Evolutionary conservation across 2,797 vertebrate species (phyloP).

Genomic region (Eupleurogrammus muticus): DNA sequence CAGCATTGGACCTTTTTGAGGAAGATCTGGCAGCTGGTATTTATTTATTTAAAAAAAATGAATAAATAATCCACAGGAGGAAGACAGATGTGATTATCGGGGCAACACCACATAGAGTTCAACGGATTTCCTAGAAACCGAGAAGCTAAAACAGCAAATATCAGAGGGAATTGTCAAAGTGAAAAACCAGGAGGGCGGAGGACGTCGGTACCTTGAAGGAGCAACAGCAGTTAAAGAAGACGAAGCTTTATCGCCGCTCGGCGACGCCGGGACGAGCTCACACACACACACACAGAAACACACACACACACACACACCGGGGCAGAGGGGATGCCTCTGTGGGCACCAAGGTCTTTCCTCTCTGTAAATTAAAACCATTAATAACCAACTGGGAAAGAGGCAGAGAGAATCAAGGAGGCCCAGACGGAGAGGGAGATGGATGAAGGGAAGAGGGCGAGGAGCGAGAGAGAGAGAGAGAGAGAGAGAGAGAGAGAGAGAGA

Average conservation of each 20-base stretch:
- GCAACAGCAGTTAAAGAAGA: conserved; percentile 81
- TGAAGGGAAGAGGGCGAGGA: too few species aligned
- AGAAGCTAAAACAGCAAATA: conserved; percentile 35
- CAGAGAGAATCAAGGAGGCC: conserved; percentile 26
- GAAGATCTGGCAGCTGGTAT: neutral
- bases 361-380: conserved; percentile 95
- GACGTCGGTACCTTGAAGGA: conserved; percentile 72
- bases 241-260: conserved; percentile 76
- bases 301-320: conserved; percentile 57
- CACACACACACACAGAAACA: conserved; percentile 58
- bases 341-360: conserved; percentile 83
- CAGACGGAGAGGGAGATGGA: conserved; percentile 46
- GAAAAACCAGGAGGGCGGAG: conserved; percentile 31
- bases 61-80: conserved; percentile 1
- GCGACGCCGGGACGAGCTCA: conserved; percentile 57
- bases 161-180: conserved; percentile 34
- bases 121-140: conserved; percentile 54
- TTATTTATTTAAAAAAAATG: neutral
- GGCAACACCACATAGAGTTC: conserved; percentile 13
- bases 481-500: conserved; percentile 28
- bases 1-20: too few species aligned
- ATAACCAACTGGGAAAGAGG: conserved; percentile 86
- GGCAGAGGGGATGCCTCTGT: conserved; percentile 75
- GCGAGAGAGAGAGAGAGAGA: conserved; percentile 26
- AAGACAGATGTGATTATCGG: conserved; percentile 21